Evolutionary conservation across 1,140 invertebrate species (phyloP), one percentile per base, ranked within the genome.

Genomic region (Caenorhabditis latens): DNA sequence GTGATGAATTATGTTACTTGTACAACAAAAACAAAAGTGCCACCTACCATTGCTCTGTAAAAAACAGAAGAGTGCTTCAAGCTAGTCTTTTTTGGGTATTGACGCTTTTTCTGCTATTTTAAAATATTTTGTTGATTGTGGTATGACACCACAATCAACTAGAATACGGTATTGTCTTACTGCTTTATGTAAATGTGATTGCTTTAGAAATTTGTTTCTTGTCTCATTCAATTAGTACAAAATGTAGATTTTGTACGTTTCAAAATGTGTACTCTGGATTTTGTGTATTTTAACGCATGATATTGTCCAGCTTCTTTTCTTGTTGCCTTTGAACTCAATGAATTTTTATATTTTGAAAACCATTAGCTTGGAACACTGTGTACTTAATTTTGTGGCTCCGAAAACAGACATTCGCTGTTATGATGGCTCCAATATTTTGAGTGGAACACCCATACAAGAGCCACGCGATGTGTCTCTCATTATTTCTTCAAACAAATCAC

Each of bases 161-260:
- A 50, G 46, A 79, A 8, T 53, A 79, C 71, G 71, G 71, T 50
- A 79, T 50, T 24, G 9, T 24, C 0, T 50, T 79, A 50, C 67
- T 71, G 67, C 67, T 71, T 79, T 24, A 46, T 50, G 43, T 79
- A 32, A 50, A 53, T 79, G 71, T 79, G 71, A 79, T 79, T 79
- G 71, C 71, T 50, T 53, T 79, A 79, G 71, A 79, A 50, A 11
- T 53, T 21, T 21, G 21, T n/a, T 71, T 46, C 24, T 7, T 71
- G 16, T 3, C 19, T 8, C 5, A 9, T 46, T 16, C n/a, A 71
- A 71, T 46, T 19, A 6, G 40, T n/a, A 71, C 13, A 46, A 46
- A 46, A 71, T 19, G 65, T 63, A 63, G 14, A 19, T 58, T 63
- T 32, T 63, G 21, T 63, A 11, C 24, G 46, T 32, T 32, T 32